These are phyloP conservation scores for Sphaerophoria rueppellii DNA, from an alignment of 2,888 invertebrate species.

Conservation along the genomic window DNA sequence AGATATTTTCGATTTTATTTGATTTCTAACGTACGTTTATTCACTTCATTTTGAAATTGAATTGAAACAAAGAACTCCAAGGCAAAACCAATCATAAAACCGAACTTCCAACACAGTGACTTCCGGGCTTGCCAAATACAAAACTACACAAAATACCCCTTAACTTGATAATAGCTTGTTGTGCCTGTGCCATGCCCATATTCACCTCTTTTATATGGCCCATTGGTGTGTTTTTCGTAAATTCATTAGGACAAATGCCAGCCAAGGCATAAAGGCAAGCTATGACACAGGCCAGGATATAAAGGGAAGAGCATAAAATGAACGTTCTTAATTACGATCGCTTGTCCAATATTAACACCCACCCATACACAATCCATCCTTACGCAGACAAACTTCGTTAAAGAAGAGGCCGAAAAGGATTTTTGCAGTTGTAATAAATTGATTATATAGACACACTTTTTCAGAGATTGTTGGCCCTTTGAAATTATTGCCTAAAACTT, in stretches of 20 bases:
- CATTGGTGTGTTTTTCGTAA: conserved; percentile 36
- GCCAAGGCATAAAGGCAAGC: conserved; percentile 8
- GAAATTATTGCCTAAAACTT: conserved; percentile 56
- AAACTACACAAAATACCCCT: conserved; percentile 41
- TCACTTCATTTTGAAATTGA: too few relatives aligned
- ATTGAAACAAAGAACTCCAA: too few relatives aligned
- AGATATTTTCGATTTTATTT: too few relatives aligned
- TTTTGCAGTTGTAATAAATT: conserved; percentile 71
- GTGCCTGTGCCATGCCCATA: conserved; percentile 32
- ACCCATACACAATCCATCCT: background rate
- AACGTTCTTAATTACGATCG: conserved; percentile 62
- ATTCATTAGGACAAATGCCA: conserved; percentile 65
- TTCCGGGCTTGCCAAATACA: conserved; percentile 46
- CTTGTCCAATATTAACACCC: conserved; percentile 58
- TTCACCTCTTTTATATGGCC: conserved; percentile 21
- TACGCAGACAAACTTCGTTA: conserved; percentile 25
- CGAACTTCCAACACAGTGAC: conserved; percentile 38
- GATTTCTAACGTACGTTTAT: too few relatives aligned
- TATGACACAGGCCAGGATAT: conserved; percentile 28
- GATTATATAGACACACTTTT: conserved; percentile 50
- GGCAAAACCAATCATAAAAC: conserved; percentile 12
- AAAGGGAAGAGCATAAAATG: background rate
- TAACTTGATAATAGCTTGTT: conserved; percentile 47
- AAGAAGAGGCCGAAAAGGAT: conserved; percentile 50
- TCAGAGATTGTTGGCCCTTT: conserved; percentile 62